Percentiles rank a stretch among this genome's conserved stretches.
Conservation (phyloP, 1,140 invertebrate species). For the Bombus superbus region DNA sequence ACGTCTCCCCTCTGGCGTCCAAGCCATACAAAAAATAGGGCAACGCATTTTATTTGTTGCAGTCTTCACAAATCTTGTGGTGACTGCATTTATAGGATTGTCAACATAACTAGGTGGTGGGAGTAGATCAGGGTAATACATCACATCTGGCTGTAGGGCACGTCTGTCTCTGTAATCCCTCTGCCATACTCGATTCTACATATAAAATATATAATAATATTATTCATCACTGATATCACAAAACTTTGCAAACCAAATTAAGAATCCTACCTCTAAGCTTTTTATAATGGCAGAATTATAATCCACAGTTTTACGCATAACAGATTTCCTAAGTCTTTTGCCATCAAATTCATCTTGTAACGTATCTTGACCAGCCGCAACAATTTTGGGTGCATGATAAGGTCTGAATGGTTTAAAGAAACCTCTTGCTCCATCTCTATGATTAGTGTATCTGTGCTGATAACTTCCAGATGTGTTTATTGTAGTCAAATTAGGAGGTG, state of each 20-base stretch:
- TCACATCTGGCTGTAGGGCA: slow-evolving; percentile 94
- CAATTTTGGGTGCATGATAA: slow-evolving; percentile 81
- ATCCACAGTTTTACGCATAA: slow-evolving; percentile 98
- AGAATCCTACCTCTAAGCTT: slow-evolving; percentile 89
- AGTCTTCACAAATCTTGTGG: slow-evolving; percentile 98
- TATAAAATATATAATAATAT: slow-evolving; percentile 46
- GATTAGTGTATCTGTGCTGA: slow-evolving; percentile 78
- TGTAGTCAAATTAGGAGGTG: slow-evolving; percentile 79
- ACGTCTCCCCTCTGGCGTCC: slow-evolving; percentile 99
- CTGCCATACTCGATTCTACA: slow-evolving; percentile 95
- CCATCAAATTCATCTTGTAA: slow-evolving; percentile 95
- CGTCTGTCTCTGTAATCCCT: slow-evolving; percentile 93
- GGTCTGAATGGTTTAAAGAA: slow-evolving; percentile 82
- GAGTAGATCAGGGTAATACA: slow-evolving; percentile 93
- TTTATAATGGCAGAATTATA: slow-evolving; percentile 98
- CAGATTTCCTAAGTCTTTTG: slow-evolving; percentile 96
- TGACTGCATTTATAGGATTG: slow-evolving; percentile 98
- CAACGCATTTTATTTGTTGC: slow-evolving; percentile 99
- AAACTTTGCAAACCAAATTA: slow-evolving; percentile 1
- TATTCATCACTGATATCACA: neutral
- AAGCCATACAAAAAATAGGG: slow-evolving; percentile 99
- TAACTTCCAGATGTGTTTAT: slow-evolving; percentile 78
- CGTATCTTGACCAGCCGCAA: slow-evolving; percentile 76
- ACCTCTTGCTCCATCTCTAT: slow-evolving; percentile 76
- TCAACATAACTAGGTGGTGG: slow-evolving; percentile 95